These are phyloP conservation scores for Drosophila meridiana DNA, from an alignment of 2,888 invertebrate species.

Conservation along the genomic window DNA sequence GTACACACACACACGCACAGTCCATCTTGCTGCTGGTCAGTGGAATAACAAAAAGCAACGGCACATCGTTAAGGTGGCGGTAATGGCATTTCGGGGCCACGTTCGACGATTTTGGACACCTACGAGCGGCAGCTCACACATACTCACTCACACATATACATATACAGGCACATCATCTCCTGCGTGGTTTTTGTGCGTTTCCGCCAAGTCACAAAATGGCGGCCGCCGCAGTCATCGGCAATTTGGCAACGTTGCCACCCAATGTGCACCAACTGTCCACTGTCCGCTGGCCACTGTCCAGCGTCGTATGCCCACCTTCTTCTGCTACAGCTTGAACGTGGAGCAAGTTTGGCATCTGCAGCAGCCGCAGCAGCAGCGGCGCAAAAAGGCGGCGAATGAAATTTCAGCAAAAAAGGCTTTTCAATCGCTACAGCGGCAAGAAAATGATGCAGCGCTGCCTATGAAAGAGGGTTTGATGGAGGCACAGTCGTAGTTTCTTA, in stretches of 20 bases:
- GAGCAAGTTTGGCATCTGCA: slow-evolving; percentile 43
- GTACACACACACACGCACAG: slow-evolving; percentile 19
- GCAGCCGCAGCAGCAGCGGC: slow-evolving; percentile 6
- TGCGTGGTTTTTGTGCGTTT: slow-evolving; percentile 45
- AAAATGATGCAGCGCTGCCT: not conserved
- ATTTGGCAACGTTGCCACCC: slow-evolving; percentile 71
- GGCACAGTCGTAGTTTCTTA: not conserved
- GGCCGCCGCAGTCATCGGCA: slow-evolving; percentile 61
- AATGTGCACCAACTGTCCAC: not conserved
- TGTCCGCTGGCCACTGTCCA: not conserved
- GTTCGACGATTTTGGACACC: slow-evolving; percentile 75
- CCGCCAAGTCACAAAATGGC: slow-evolving; percentile 80
- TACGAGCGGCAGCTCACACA: slow-evolving; percentile 39
- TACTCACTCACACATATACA: slow-evolving; percentile 4
- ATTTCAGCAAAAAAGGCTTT: slow-evolving; percentile 61
- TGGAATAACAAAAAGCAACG: slow-evolving; percentile 62
- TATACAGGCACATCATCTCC: slow-evolving; percentile 5
- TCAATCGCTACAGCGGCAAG: slow-evolving; percentile 18
- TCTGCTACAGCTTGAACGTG: slow-evolving; percentile 17
- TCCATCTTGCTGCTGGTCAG: slow-evolving; percentile 67
- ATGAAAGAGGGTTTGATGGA: too few species aligned
- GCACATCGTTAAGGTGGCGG: slow-evolving; percentile 75
- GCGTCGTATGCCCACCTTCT: not conserved
- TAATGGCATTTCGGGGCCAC: slow-evolving; percentile 77
- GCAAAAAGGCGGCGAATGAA: slow-evolving; percentile 69